Evolutionary conservation across 2,113 vertebrate species (phyloP).

Genomic region (Zosterops lateralis): DNA sequence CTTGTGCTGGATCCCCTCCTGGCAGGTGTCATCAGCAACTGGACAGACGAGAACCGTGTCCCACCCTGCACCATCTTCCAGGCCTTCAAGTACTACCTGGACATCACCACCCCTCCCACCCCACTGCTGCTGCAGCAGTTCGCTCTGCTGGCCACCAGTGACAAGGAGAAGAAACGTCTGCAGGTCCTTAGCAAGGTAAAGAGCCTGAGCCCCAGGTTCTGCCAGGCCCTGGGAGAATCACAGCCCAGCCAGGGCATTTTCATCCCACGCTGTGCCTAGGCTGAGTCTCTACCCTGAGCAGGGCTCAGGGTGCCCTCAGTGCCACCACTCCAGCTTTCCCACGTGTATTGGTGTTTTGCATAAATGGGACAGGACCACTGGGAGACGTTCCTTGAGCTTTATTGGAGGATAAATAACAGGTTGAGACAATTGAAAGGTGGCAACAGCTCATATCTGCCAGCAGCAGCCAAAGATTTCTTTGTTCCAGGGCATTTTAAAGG

Average conservation of each 20-base stretch:
- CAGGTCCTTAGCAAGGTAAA: constrained; percentile 94
- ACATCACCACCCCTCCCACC: constrained; percentile 93
- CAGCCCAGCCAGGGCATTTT: background rate
- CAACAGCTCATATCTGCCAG: background rate
- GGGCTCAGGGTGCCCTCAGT: background rate
- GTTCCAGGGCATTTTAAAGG: background rate
- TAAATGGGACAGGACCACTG: background rate
- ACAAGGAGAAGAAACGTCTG: constrained; percentile 88
- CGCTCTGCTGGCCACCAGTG: constrained; percentile 86
- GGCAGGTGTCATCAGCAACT: constrained; percentile 95
- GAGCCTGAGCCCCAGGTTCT: background rate
- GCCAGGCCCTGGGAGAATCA: background rate
- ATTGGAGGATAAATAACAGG: background rate
- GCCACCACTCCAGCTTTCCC: background rate
- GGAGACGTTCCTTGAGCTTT: background rate
- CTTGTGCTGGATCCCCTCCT: background rate
- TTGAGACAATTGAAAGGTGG: background rate
- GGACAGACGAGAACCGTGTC: constrained; percentile 88
- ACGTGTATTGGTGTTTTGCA: background rate
- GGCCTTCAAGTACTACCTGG: constrained; percentile 95
- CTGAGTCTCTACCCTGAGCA: background rate
- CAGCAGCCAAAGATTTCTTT: background rate
- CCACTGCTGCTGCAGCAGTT: constrained; percentile 94
- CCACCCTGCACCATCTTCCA: constrained; percentile 95
- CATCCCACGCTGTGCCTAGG: background rate